phyloP scores from a whole-genome alignment of 2,113 vertebrate genomes.

The Sceloporus undulatus region DNA sequence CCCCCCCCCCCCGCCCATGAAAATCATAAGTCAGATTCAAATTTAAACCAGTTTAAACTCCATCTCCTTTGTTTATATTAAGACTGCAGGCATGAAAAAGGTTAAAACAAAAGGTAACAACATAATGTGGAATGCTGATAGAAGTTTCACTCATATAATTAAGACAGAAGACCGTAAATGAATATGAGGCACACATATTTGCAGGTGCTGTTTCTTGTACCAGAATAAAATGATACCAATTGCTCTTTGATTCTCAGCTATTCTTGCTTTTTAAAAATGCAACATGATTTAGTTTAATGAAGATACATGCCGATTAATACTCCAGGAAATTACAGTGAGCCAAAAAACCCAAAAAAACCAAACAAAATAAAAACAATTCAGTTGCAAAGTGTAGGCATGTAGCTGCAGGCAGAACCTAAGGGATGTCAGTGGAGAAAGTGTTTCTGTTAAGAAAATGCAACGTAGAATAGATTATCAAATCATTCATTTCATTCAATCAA shows the following conservation, averaged over 20 bases:
- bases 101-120: constrained; percentile 76
- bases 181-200: constrained; percentile 65
- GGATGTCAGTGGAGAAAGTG: background rate
- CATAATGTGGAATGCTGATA: constrained; percentile 71
- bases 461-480: background rate
- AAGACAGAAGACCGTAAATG: constrained; percentile 58
- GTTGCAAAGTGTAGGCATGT: background rate
- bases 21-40: constrained; percentile 82
- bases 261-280: background rate
- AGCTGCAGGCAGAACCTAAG: background rate
- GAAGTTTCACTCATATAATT: constrained; percentile 62
- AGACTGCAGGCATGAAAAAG: constrained; percentile 80
- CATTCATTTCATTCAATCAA: background rate
- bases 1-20: constrained; percentile 78
- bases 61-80: constrained; percentile 81
- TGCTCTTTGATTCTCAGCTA: constrained; percentile 37
- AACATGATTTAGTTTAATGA: background rate
- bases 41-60: constrained; percentile 74
- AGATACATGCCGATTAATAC: background rate
- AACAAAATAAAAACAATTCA: background rate
- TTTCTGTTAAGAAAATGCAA: background rate
- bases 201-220: constrained; percentile 52
- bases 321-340: background rate
- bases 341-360: background rate
- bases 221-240: constrained; percentile 26